Percentiles rank a stretch among this genome's conserved stretches.
Conservation (phyloP, 2,888 invertebrate genomes). For the Gymnocheta viridis region DNA sequence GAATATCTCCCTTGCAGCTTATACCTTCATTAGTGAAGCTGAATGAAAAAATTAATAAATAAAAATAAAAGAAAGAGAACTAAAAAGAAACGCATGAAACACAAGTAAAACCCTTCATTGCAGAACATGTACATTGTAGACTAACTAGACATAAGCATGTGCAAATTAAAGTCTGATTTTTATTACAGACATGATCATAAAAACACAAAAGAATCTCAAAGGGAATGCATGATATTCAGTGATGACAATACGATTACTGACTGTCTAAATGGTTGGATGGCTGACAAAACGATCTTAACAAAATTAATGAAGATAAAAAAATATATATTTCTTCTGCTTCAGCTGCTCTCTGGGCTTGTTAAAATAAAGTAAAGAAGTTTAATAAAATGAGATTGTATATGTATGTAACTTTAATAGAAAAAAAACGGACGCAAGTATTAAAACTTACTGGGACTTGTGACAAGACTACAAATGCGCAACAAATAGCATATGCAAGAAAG, state of each 20-base stretch:
- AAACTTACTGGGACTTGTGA: slow-evolving; percentile 14
- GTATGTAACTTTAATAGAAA: slow-evolving; percentile 49
- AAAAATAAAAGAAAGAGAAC: not conserved
- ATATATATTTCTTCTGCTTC: slow-evolving; percentile 15
- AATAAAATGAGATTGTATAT: slow-evolving; percentile 6
- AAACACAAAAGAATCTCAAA: slow-evolving; percentile 65
- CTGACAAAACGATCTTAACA: slow-evolving; percentile 67
- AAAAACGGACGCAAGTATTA: slow-evolving; percentile 7
- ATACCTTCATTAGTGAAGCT: slow-evolving; percentile 53
- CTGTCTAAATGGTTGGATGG: slow-evolving; percentile 61
- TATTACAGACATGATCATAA: slow-evolving; percentile 67
- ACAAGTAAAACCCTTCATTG: slow-evolving; percentile 12
- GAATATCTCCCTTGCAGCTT: slow-evolving; percentile 52
- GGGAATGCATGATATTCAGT: slow-evolving; percentile 69
- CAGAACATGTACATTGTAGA: slow-evolving; percentile 53
- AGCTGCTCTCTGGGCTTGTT: slow-evolving; percentile 23
- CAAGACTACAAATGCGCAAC: slow-evolving; percentile 27
- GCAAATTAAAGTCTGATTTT: slow-evolving; percentile 68
- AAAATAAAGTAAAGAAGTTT: not conserved
- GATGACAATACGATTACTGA: slow-evolving; percentile 69
- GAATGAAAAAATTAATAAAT: not conserved
- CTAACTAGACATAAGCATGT: slow-evolving; percentile 53
- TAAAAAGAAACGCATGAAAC: not conserved
- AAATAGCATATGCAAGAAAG: slow-evolving; percentile 69
- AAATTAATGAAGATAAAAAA: slow-evolving; percentile 51